Base-by-base conservation (phyloP, 2,888 invertebrate species). In the Sericinus montela region DNA sequence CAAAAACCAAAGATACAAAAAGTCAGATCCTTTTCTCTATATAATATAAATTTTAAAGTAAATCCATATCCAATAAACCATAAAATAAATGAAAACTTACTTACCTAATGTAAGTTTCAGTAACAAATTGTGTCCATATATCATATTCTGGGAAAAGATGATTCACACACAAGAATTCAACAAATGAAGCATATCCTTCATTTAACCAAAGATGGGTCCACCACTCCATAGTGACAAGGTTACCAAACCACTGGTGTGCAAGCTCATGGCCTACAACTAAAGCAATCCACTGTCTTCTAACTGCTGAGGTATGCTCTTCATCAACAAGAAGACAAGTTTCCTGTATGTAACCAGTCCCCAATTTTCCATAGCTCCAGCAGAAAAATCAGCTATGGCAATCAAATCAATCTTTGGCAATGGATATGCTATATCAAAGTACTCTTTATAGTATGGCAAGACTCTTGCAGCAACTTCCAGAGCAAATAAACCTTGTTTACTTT, bases 201-300 rank as follows among this genome's bases (percentile, higher is more conserved):
- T 98, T 98, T 29, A 98, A 85, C 98, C 98, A 98, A 28, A 97
- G 85, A 83, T 98, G 96, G 1, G 97, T 97, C 98, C 98, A 98
- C 97, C 97, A 98, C 79, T 97, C 97, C 98, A 98, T 98, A 16
- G 98, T 98, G 1, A 98, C 98, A 38, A 98, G 91, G 77, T 98
- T 98, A 6, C 98, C 99, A 82, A 99, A 99, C 98, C 99, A 99
- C 77, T 98, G 97, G 80, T 98, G 98, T 2, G 98, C 97, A 42
- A 99, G 86, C 78, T 99, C 98, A 79, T 99, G 98, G 0, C 94
- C 94, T 15, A 96, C 94, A 0, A 97, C 95, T 14, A 97, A 80
- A 0, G 98, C 97, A 63, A 98, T 95, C 84, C 93, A 94, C 71
- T 97, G 96, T 61, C 95, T 93, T 43, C 94, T 91, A 48, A 93